These are phyloP conservation scores for Sylvia borin DNA, from an alignment of 2,797 vertebrate genomes.

Conservation along the genomic window DNA sequence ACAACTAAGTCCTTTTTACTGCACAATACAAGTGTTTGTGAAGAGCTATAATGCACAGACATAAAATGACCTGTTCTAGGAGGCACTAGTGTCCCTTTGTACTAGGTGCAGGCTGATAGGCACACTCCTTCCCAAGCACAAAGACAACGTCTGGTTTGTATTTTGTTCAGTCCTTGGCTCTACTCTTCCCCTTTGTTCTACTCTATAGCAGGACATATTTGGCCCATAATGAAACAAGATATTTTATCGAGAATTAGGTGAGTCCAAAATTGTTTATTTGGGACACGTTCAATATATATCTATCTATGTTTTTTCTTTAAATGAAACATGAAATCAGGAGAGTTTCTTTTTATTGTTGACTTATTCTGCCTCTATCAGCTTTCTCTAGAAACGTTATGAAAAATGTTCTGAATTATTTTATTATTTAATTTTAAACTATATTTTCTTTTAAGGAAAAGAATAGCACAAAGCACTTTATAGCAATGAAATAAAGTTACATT, in stretches of 20 bases:
- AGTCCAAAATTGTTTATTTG: conserved; percentile 36
- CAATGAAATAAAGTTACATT: neutral
- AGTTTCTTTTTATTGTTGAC: neutral
- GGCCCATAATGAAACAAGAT: conserved; percentile 35
- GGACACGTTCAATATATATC: neutral
- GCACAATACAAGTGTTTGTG: neutral
- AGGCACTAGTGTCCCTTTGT: conserved; percentile 35
- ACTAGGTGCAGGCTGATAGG: neutral
- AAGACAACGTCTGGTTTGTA: conserved; percentile 44
- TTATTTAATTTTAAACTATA: neutral
- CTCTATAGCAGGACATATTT: conserved; percentile 4
- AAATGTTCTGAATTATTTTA: conserved; percentile 41
- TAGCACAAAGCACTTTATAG: neutral
- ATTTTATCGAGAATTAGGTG: conserved; percentile 54
- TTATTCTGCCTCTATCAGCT: neutral
- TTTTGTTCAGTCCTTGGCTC: conserved; percentile 34
- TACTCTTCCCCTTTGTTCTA: conserved; percentile 28
- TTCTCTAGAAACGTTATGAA: conserved; percentile 8
- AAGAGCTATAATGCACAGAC: neutral
- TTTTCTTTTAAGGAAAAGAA: conserved; percentile 14
- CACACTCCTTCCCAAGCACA: conserved; percentile 16
- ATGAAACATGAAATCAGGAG: neutral
- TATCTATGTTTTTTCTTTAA: conserved; percentile 1
- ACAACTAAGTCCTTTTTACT: neutral
- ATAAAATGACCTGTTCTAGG: neutral